phyloP scores from a whole-genome alignment of 2,888 invertebrate genomes.

The Polyploca ridens region DNA sequence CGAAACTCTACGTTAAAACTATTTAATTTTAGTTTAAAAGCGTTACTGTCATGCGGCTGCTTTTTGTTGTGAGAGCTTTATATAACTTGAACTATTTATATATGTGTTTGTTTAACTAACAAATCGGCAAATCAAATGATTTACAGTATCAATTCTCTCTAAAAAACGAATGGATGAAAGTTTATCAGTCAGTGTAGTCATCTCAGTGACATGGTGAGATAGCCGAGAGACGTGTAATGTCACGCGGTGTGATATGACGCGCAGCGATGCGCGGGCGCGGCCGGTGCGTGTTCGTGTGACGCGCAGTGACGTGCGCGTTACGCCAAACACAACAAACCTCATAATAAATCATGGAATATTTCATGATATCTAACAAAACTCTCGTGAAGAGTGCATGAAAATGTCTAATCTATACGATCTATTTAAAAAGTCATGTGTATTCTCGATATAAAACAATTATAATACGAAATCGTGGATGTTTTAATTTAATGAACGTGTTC shows the following conservation, averaged over 20 bases:
- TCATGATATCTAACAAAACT: slow-evolving; percentile 28
- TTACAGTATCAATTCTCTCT: background rate
- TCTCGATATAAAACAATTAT: slow-evolving; percentile 14
- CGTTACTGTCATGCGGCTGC: slow-evolving; percentile 33
- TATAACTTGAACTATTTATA: slow-evolving; percentile 11
- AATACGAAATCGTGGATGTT: slow-evolving; percentile 8
- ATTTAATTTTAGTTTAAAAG: slow-evolving; percentile 42
- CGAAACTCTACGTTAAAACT: slow-evolving; percentile 48
- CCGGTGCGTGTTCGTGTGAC: slow-evolving; percentile 46
- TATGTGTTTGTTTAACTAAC: slow-evolving; percentile 18
- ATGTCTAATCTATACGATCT: slow-evolving; percentile 27
- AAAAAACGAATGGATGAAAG: slow-evolving; percentile 20
- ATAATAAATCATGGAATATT: slow-evolving; percentile 46
- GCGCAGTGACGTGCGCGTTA: slow-evolving; percentile 45
- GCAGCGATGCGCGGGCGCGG: slow-evolving; percentile 41
- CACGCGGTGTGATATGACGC: slow-evolving; percentile 51
- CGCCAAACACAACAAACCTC: slow-evolving; percentile 28
- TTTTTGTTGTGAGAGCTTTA: slow-evolving; percentile 39
- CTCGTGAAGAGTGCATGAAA: slow-evolving; percentile 30
- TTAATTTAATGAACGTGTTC: background rate
- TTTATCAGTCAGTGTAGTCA: slow-evolving; percentile 20
- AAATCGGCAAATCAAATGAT: slow-evolving; percentile 19
- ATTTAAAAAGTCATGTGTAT: slow-evolving; percentile 23
- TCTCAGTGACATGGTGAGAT: slow-evolving; percentile 13
- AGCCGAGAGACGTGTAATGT: slow-evolving; percentile 22